Conservation (phyloP, 2,797 vertebrate species). For the Pitangus sulphuratus region DNA sequence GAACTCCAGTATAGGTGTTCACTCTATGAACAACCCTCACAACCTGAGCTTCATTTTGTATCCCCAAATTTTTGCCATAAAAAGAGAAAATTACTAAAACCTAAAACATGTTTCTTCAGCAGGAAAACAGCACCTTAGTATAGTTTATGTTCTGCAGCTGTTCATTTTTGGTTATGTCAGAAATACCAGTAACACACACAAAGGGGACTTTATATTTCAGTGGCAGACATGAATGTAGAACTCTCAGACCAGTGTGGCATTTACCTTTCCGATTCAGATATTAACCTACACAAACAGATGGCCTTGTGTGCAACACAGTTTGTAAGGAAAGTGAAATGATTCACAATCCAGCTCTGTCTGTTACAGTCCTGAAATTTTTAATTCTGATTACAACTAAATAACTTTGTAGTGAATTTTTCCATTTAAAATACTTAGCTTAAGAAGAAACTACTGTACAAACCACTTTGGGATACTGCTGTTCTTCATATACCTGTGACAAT, state of each 20-base stretch:
- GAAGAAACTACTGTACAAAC: not conserved
- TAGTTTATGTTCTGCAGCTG: not conserved
- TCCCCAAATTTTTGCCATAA: not conserved
- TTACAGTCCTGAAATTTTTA: not conserved
- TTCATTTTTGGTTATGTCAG: not conserved
- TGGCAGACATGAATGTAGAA: not conserved
- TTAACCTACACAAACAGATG: not conserved
- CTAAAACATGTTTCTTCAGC: fast-evolving
- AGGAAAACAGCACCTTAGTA: not conserved
- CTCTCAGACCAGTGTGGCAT: not conserved
- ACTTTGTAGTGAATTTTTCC: not conserved
- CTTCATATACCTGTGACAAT: not conserved
- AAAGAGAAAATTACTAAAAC: not conserved
- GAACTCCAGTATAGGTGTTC: not conserved
- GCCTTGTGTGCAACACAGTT: not conserved
- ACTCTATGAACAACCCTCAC: not conserved
- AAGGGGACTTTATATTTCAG: not conserved
- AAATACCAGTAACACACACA: not conserved
- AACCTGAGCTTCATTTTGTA: not conserved
- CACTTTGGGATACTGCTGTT: not conserved
- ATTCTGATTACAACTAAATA: not conserved
- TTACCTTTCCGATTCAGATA: not conserved
- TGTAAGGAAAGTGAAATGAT: not conserved
- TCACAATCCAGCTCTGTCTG: not conserved
- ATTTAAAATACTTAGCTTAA: not conserved